phyloP scores from a whole-genome alignment of 1,140 invertebrate species.

The Micrasema longulum region DNA sequence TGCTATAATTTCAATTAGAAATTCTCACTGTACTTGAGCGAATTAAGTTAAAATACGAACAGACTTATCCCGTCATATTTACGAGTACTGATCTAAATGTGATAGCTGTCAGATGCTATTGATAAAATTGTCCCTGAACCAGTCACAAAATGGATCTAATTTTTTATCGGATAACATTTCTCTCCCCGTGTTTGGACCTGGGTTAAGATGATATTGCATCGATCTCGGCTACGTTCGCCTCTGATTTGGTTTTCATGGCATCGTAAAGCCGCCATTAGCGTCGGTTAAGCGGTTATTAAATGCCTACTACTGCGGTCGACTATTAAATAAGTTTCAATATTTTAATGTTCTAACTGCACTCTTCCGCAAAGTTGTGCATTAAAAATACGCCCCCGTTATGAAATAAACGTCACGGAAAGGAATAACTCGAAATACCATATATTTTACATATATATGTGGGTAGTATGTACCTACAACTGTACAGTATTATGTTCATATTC shows the following conservation, averaged over 20 bases:
- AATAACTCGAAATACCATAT: too few species aligned
- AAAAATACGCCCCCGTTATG: constrained; percentile 15
- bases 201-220: constrained; percentile 1
- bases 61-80: too few species aligned
- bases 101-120: too few species aligned
- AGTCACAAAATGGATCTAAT: too few species aligned
- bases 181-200: neutral
- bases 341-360: constrained; percentile 33
- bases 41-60: too few species aligned
- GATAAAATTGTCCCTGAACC: too few species aligned
- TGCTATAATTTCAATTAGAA: constrained; percentile 7
- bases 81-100: too few species aligned
- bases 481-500: too few species aligned
- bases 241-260: constrained; percentile 35
- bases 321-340: constrained; percentile 41
- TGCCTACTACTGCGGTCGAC: constrained; percentile 32
- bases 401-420: too few species aligned
- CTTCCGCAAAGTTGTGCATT: constrained; percentile 14
- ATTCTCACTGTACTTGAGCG: neutral
- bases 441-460: too few species aligned
- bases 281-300: constrained; percentile 43
- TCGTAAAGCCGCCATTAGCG: constrained; percentile 41
- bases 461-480: too few species aligned
- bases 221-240: constrained; percentile 5
- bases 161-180: too few species aligned